Evolutionary conservation across 1,140 invertebrate genomes (phyloP), one percentile per base, ranked within the genome.

Genomic region (Eufriesea mexicana): DNA sequence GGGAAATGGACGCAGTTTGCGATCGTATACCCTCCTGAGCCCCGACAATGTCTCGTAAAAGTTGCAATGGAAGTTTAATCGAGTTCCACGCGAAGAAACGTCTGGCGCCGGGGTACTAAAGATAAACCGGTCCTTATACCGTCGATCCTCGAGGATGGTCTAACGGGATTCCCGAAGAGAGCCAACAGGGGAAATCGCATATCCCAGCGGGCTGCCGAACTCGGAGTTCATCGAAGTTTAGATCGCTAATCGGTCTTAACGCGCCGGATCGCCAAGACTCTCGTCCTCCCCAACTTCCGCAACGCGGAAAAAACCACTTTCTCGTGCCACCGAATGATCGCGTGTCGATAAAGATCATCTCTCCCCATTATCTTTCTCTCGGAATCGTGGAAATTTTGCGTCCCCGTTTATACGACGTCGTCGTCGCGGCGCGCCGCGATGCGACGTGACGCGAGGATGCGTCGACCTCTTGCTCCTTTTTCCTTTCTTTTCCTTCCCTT

Each of bases 41-140:
- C 78, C 82, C 83, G 84, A 88, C 89, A 88, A 79, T 88, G 87
- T 87, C 90, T 90, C 91, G 88, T 91, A 90, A 89, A 88, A 92
- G 85, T 92, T 89, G 86, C 87, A 90, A 92, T 91, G 88, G 87
- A 91, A 92, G 88, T 92, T 91, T 91, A 92, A 92, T 92, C 90
- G 90, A 92, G 90, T 91, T 92, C 89, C 79, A 88, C 76, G 83
- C 74, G 84, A 84, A 88, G 87, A 86, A 86, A 91, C 89, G 89
- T 91, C 91, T 89, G 84, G 74, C 78, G 83, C 51, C 86, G 57
- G 79, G 78, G 90, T 85, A 90, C 88, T 92, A 91, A 92, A 92
- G 91, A 91, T 92, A 92, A 92, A 91, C 90, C 89, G 89, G 84
- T 88, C 87, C 80, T 89, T 86, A 84, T 77, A 84, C 86, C 84